A percentile compares a stretch with the other conserved stretches of the same genome.
phyloP scores from a whole-genome alignment of 2,888 invertebrate genomes.

The Spodoptera picta region DNA sequence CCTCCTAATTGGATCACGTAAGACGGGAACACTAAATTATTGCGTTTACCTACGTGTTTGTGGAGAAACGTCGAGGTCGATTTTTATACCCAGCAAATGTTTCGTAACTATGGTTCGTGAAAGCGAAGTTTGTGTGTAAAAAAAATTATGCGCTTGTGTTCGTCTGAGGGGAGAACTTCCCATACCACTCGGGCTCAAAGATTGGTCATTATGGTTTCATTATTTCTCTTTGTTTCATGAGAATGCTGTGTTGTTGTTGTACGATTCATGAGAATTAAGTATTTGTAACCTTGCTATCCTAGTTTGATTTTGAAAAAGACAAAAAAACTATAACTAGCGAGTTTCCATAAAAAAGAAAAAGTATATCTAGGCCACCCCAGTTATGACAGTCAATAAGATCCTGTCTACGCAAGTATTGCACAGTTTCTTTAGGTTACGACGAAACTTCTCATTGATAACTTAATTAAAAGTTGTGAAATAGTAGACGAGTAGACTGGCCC shows the following conservation, averaged over 20 bases:
- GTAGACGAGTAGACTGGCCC: constrained; percentile 1
- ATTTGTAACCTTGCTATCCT: no score
- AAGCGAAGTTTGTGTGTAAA: no score
- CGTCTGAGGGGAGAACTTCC: no score
- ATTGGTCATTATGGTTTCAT: neutral
- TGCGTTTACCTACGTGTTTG: constrained; percentile 55
- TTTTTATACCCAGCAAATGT: constrained; percentile 33
- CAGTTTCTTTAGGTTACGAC: neutral
- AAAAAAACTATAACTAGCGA: no score
- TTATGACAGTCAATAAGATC: neutral
- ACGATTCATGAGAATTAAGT: no score
- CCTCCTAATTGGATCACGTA: constrained; percentile 57
- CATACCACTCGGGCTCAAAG: neutral
- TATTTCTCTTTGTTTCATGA: no score
- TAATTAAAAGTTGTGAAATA: constrained; percentile 19
- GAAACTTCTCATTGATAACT: constrained; percentile 11
- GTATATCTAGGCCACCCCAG: neutral
- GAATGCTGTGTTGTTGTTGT: no score
- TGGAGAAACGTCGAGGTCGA: constrained; percentile 29
- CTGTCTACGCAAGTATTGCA: neutral
- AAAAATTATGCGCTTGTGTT: no score
- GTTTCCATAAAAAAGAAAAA: neutral
- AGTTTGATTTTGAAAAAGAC: no score
- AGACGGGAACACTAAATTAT: constrained; percentile 56
- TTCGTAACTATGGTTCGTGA: neutral